Percentiles rank a stretch among this genome's conserved stretches.
These are phyloP conservation scores for Rhagonycha lutea DNA, from an alignment of 2,888 invertebrate species.

Conservation along the genomic window DNA sequence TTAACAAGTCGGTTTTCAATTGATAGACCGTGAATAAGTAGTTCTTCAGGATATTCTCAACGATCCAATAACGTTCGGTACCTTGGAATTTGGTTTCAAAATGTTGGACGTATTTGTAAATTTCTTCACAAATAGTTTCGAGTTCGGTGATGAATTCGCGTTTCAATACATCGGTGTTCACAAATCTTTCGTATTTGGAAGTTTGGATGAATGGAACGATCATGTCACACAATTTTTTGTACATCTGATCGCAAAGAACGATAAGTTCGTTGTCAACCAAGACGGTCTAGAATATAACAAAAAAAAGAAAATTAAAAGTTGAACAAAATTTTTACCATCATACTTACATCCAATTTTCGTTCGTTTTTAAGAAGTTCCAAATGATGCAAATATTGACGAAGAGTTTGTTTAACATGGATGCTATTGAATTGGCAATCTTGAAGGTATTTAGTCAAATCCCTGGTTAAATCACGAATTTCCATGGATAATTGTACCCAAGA, in stretches of 20 bases:
- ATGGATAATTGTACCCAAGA: background rate
- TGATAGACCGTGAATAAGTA: background rate
- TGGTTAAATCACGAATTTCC: constrained; percentile 1
- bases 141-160: background rate
- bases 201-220: background rate
- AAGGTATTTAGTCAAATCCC: background rate
- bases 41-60: background rate
- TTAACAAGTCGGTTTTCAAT: background rate
- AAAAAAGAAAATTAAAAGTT: background rate
- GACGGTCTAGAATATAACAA: background rate
- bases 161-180: background rate
- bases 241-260: background rate
- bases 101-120: background rate
- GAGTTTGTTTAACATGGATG: background rate
- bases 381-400: background rate
- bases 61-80: background rate
- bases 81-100: background rate
- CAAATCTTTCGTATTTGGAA: background rate
- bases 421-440: background rate
- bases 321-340: background rate
- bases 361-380: background rate
- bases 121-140: background rate
- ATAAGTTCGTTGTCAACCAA: background rate
- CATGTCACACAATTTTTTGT: background rate
- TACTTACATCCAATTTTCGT: background rate